Evolutionary conservation across 1,140 invertebrate species (phyloP).

Genomic region (Eurosta solidaginis): DNA sequence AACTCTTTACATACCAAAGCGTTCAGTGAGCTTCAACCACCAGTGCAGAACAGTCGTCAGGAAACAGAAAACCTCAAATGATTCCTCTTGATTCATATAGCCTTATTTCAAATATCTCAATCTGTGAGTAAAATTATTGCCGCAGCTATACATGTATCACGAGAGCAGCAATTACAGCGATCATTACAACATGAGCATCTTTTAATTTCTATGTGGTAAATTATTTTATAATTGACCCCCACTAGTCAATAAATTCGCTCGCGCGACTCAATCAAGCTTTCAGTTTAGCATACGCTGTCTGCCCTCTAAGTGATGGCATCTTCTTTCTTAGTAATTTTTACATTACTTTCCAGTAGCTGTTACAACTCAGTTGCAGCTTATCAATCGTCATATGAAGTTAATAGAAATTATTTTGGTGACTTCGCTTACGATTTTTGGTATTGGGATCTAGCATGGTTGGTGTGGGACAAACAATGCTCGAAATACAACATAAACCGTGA

Average conservation of each 20-base stretch:
- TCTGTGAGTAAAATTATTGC: no score
- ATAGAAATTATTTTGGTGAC: not conserved
- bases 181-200: no score
- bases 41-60: no score
- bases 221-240: not conserved
- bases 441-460: not conserved
- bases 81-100: no score
- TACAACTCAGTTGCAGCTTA: not conserved
- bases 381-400: not conserved
- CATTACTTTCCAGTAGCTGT: no score
- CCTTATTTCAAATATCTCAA: no score
- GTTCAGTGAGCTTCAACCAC: no score
- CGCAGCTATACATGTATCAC: no score
- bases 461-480: conserved; percentile 18
- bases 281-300: not conserved
- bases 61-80: no score
- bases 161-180: no score
- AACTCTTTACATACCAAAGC: no score
- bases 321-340: not conserved
- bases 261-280: not conserved
- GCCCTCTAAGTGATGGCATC: not conserved
- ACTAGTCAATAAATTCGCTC: not conserved
- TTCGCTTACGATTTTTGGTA: not conserved
- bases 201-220: not conserved
- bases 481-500: not conserved